These are phyloP conservation scores for Orchesella cincta DNA, from an alignment of 1,140 invertebrate species.

Conservation along the genomic window DNA sequence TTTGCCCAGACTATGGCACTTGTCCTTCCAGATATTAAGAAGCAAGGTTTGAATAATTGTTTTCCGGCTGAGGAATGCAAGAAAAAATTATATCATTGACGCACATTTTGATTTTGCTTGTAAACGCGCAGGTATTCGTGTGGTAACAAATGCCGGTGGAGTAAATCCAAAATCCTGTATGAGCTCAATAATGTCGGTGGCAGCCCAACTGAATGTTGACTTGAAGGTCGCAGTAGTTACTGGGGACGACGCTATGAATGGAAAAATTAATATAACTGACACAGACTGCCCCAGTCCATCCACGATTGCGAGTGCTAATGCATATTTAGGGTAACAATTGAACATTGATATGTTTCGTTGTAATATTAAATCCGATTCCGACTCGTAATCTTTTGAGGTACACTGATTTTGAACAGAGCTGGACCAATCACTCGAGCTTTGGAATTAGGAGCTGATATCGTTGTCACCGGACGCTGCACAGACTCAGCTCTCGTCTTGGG, in stretches of 20 bases:
- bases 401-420: slow-evolving; percentile 53
- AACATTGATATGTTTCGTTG: not conserved
- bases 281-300: slow-evolving; percentile 55
- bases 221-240: slow-evolving; percentile 49
- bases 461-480: slow-evolving; percentile 62
- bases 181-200: slow-evolving; percentile 55
- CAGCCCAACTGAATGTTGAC: slow-evolving; percentile 54
- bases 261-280: slow-evolving; percentile 54
- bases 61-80: too few species aligned
- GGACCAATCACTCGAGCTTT: slow-evolving; percentile 60
- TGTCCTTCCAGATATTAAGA: slow-evolving; percentile 59
- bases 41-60: slow-evolving; percentile 56
- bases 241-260: slow-evolving; percentile 50
- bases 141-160: slow-evolving; percentile 62
- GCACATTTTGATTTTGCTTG: too few species aligned
- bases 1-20: slow-evolving; percentile 60
- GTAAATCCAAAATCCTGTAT: slow-evolving; percentile 62
- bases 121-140: slow-evolving; percentile 59
- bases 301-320: slow-evolving; percentile 59
- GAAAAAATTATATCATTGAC: too few species aligned
- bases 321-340: slow-evolving; percentile 59
- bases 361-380: not conserved
- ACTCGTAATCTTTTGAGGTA: not conserved
- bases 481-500: slow-evolving; percentile 61
- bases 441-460: slow-evolving; percentile 61